Conservation (phyloP, 2,888 invertebrate genomes). For the Drosophila anomelani region DNA sequence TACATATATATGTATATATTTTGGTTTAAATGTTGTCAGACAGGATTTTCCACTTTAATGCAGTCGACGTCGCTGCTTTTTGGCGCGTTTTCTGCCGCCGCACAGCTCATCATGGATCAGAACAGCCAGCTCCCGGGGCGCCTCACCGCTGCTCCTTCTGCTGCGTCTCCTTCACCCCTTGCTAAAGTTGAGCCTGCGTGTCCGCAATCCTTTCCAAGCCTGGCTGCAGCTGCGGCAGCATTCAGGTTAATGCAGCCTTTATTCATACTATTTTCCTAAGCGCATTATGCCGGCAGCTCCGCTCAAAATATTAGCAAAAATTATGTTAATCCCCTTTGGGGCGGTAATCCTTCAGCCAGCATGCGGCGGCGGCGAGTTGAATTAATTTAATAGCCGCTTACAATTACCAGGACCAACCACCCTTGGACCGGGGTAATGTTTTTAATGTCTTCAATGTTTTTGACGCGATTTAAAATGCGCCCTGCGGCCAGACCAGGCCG, state of each 20-base stretch:
- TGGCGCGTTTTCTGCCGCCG: slow-evolving; percentile 56
- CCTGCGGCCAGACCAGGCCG: slow-evolving; percentile 8
- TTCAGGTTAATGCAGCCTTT: slow-evolving; percentile 71
- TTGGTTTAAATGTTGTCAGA: slow-evolving; percentile 78
- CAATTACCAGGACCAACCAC: slow-evolving; percentile 53
- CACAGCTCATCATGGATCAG: slow-evolving; percentile 64
- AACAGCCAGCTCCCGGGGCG: slow-evolving; percentile 43
- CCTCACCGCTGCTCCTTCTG: slow-evolving; percentile 10
- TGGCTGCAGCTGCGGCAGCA: slow-evolving; percentile 55
- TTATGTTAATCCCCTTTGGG: slow-evolving; percentile 64
- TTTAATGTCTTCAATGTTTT: slow-evolving; percentile 37
- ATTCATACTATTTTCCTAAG: slow-evolving; percentile 66
- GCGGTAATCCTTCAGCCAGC: slow-evolving; percentile 36
- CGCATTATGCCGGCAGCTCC: slow-evolving; percentile 59
- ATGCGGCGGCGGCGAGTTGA: slow-evolving; percentile 38
- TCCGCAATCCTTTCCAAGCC: slow-evolving; percentile 46
- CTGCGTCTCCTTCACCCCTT: slow-evolving; percentile 4
- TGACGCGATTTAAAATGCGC: slow-evolving; percentile 25
- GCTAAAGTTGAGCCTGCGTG: slow-evolving; percentile 22
- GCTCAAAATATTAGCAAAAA: slow-evolving; percentile 64
- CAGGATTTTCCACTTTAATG: slow-evolving; percentile 82
- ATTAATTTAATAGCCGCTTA: slow-evolving; percentile 69
- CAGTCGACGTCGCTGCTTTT: slow-evolving; percentile 59
- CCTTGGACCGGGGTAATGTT: slow-evolving; percentile 22
- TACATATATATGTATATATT: slow-evolving; percentile 24